Evolutionary conservation across 2,113 vertebrate species (phyloP).

Genomic region (Camelus dromedarius): DNA sequence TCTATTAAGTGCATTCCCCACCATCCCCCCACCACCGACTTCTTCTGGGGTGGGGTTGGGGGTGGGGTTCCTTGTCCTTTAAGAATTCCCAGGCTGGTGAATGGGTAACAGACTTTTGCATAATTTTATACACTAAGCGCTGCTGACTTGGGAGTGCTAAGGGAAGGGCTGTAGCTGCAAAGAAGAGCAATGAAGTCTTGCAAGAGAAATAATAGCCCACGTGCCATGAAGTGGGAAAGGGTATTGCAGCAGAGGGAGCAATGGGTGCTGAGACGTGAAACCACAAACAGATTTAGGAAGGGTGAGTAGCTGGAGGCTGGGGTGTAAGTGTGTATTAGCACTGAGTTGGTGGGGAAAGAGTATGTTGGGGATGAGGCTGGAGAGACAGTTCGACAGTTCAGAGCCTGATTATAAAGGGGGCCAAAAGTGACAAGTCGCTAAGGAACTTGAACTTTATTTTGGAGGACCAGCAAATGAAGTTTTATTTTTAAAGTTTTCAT

Average conservation of each 20-base stretch:
- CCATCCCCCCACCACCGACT: not conserved
- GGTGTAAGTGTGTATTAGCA: not conserved
- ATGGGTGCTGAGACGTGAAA: not conserved
- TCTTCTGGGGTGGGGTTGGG: not conserved
- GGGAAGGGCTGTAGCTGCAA: not conserved
- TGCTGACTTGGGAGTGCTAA: not conserved
- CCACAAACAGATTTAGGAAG: not conserved
- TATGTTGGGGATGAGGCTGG: not conserved
- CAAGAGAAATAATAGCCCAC: not conserved
- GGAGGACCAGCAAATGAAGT: not conserved
- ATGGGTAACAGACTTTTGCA: not conserved
- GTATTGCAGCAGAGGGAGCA: not conserved
- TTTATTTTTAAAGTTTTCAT: slow-evolving; percentile 32
- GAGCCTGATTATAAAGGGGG: not conserved
- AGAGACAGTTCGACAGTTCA: not conserved
- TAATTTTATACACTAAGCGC: not conserved
- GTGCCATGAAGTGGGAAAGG: not conserved
- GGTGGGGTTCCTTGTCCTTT: not conserved
- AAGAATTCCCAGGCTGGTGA: not conserved
- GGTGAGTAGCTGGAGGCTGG: not conserved
- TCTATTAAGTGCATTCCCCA: not conserved
- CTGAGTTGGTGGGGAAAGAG: not conserved
- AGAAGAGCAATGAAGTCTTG: not conserved
- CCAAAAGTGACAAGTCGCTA: not conserved
- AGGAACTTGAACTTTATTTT: not conserved